phyloP scores from a whole-genome alignment of 2,113 vertebrate species.

The Sakesphorus luctuosus region DNA sequence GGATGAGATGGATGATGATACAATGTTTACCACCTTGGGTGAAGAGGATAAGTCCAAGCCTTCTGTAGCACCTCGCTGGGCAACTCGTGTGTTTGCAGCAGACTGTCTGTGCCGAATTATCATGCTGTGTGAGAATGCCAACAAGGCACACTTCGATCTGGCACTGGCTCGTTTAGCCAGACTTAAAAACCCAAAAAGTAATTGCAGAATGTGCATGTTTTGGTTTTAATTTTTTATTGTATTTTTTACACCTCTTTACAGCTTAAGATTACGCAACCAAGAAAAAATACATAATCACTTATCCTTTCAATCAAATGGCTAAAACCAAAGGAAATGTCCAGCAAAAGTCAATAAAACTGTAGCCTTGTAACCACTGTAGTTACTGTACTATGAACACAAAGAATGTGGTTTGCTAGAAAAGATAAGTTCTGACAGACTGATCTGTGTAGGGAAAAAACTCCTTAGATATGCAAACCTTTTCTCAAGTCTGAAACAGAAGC shows the following conservation, averaged over 20 bases:
- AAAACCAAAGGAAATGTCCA: background rate
- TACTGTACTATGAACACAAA: background rate
- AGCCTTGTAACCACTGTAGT: background rate
- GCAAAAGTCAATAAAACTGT: background rate
- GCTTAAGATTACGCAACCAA: background rate
- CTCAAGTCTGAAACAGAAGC: background rate
- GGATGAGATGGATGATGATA: conserved; percentile 97
- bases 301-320: background rate
- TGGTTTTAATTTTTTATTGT: background rate
- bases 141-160: conserved; percentile 93
- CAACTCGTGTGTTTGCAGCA: conserved; percentile 95
- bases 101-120: conserved; percentile 96
- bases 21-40: conserved; percentile 94
- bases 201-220: background rate
- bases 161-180: conserved; percentile 87
- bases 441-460: accelerated
- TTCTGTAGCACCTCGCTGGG: conserved; percentile 96
- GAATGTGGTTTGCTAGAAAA: background rate
- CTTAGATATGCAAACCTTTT: background rate
- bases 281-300: background rate
- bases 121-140: conserved; percentile 90
- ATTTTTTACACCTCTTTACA: background rate
- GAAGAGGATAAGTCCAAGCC: conserved; percentile 95
- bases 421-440: background rate
- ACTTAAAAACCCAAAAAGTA: conserved; percentile 92